phyloP scores from a whole-genome alignment of 2,888 invertebrate genomes.

The Silvanus unidentatus region DNA sequence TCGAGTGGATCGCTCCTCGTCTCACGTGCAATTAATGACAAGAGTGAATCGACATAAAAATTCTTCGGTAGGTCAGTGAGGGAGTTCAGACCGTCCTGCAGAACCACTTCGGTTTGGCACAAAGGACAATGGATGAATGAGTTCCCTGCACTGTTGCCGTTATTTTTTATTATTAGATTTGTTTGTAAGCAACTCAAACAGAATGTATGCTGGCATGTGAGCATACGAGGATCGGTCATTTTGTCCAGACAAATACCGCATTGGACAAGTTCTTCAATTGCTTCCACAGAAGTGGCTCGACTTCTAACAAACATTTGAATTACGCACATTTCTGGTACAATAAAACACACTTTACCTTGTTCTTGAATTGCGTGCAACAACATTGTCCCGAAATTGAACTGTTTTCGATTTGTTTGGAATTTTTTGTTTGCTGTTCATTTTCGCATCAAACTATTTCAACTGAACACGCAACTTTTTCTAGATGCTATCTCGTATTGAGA shows the following conservation, averaged over 20 bases:
- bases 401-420: too few relatives aligned
- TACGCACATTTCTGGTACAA: not conserved
- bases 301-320: constrained; percentile 13
- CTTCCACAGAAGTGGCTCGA: constrained; percentile 44
- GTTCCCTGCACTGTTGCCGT: constrained; percentile 12
- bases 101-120: constrained; percentile 49
- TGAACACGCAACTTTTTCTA: too few relatives aligned
- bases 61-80: constrained; percentile 60
- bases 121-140: constrained; percentile 51
- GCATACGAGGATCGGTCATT: constrained; percentile 55
- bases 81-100: constrained; percentile 49
- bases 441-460: too few relatives aligned
- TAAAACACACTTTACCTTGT: constrained; percentile 1
- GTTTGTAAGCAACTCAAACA: constrained; percentile 55
- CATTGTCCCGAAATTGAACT: too few relatives aligned
- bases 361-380: too few relatives aligned
- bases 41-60: constrained; percentile 58
- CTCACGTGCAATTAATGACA: too few relatives aligned
- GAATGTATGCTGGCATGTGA: constrained; percentile 64
- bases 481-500: too few relatives aligned
- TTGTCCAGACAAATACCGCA: constrained; percentile 57
- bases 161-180: constrained; percentile 34
- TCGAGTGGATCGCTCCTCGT: too few relatives aligned
- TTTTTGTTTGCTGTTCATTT: too few relatives aligned
- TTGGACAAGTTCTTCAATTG: constrained; percentile 56